Conservation (phyloP, 2,113 vertebrate genomes). For the Lamprologus ornatipinnis region DNA sequence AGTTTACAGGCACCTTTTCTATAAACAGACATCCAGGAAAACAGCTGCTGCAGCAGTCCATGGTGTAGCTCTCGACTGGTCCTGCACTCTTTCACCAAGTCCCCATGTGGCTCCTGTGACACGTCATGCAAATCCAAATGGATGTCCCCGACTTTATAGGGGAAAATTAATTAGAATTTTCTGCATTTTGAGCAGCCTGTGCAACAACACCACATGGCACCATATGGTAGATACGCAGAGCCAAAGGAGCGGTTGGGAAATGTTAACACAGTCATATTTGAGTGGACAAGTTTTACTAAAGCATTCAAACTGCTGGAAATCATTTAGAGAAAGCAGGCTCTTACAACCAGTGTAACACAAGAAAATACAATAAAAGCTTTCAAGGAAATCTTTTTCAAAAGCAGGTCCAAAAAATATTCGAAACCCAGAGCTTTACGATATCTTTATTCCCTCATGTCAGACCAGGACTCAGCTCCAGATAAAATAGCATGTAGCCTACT, state of each 20-base stretch:
- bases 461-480: not conserved
- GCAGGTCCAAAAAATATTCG: not conserved
- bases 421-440: not conserved
- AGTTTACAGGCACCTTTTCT: conserved; percentile 56
- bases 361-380: not conserved
- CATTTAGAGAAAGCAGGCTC: not conserved
- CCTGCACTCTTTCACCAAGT: conserved; percentile 10
- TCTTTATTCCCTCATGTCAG: not conserved
- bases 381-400: not conserved
- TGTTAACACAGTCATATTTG: conserved; percentile 46
- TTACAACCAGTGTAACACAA: not conserved
- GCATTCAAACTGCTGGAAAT: not conserved
- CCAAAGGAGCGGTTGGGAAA: conserved; percentile 38
- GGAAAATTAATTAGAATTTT: conserved; percentile 53
- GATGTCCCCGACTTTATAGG: conserved; percentile 46
- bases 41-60: conserved; percentile 56
- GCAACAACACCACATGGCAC: conserved; percentile 65
- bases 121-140: conserved; percentile 58
- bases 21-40: conserved; percentile 31
- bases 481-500: not conserved
- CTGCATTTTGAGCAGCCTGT: conserved; percentile 52
- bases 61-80: conserved; percentile 20
- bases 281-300: conserved; percentile 33
- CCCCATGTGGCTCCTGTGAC: conserved; percentile 54
- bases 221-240: conserved; percentile 51